Base-by-base conservation (phyloP, 2,888 invertebrate genomes). In the Eristalis pertinax region DNA sequence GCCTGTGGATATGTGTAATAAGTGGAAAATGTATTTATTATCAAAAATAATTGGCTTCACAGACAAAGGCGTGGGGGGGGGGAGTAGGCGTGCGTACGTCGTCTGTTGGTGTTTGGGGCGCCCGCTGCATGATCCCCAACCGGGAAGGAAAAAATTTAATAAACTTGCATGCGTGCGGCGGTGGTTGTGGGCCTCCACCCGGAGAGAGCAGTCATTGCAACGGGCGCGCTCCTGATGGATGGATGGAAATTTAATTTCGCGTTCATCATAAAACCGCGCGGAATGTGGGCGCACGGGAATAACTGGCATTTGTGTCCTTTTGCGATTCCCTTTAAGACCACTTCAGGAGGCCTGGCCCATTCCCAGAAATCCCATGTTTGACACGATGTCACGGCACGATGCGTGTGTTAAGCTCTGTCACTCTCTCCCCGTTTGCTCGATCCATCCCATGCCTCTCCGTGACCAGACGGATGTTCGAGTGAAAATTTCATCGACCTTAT, bases 21-120 rank as follows among this genome's bases (percentile, higher is more conserved):
- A 65, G 65, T 75, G 65, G 24, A 58, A 65, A 65, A 65, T 64
- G 65, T 35, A 64, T 65, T 74, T 65, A 56, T 26, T 74, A 65
- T 32, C n/a, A 56, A 19, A 65, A 74, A 58, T 56, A 74, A 19
- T 74, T 65, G 56, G 56, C 56, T 15, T 26, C 19, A n/a, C 63
- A 32, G n/a, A 64, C 62, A 62, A 72, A 72, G 41, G 0, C 62
- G 24, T 32, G 19, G n/a, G n/a, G 29, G 7, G 29, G 0, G 1
- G n/a, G n/a, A n/a, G n/a, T n/a, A n/a, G n/a, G n/a, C n/a, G n/a
- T 15, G 43, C 3, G 41, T 10, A 2, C 15, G 41, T 15, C 3
- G 43, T 5, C 15, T n/a, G 1, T 2, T 43, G 43, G 15, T n/a
- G 7, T 1, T 5, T 15, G 50, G 19, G 0, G 4, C 4, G 8